Evolutionary conservation across 2,797 vertebrate species (phyloP).

Genomic region (Lycodopsis pacificus): DNA sequence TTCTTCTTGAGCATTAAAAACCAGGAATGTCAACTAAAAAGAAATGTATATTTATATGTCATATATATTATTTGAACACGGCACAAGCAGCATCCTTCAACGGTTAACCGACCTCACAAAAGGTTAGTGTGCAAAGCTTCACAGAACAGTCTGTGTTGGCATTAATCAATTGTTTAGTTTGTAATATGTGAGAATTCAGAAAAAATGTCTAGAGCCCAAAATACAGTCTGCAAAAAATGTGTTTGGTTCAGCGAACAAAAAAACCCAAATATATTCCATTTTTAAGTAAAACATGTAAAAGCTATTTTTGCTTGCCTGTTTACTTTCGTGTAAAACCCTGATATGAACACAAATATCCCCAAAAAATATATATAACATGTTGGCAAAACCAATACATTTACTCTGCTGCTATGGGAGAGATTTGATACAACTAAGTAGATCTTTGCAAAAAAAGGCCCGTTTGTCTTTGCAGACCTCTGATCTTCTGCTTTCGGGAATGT

Average conservation of each 20-base stretch:
- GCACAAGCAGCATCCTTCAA: not conserved
- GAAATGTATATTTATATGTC: too few relatives aligned
- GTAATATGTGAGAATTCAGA: not conserved
- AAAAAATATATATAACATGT: not conserved
- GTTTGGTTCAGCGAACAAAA: not conserved
- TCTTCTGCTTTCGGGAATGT: slow-evolving; percentile 69
- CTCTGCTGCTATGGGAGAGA: slow-evolving; percentile 17
- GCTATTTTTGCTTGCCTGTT: not conserved
- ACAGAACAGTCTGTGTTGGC: not conserved
- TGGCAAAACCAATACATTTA: not conserved
- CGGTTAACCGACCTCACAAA: not conserved
- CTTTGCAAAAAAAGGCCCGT: slow-evolving; percentile 41
- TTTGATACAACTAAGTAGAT: slow-evolving; percentile 18
- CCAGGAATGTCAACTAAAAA: not conserved
- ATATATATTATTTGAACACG: too few relatives aligned
- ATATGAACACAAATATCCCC: slow-evolving; percentile 12
- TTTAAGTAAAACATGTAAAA: not conserved
- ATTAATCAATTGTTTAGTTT: not conserved
- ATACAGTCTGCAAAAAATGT: not conserved
- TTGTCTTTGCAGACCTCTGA: slow-evolving; percentile 65
- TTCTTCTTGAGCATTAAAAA: slow-evolving; percentile 7
- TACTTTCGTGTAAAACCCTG: not conserved
- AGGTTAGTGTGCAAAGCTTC: not conserved
- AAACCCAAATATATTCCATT: not conserved
- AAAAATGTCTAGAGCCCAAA: not conserved